Evolutionary conservation across 1,140 invertebrate species (phyloP).

Genomic region (Drosophila baimaii): DNA sequence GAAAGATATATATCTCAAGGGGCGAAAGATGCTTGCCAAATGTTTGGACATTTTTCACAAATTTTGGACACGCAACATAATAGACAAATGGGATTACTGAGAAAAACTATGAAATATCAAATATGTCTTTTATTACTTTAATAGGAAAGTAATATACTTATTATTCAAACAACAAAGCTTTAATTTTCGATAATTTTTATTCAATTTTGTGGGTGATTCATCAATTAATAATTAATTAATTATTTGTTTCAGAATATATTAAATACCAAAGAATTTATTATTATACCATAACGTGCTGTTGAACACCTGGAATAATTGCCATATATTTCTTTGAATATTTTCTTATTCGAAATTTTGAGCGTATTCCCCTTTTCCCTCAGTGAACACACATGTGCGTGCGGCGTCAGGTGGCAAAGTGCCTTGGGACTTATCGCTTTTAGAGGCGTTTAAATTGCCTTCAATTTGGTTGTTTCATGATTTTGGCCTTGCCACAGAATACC

Average conservation of each 20-base stretch:
- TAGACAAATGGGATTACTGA: not conserved
- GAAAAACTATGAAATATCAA: not conserved
- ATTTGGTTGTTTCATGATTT: constrained; percentile 15
- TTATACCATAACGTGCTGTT: too few species aligned
- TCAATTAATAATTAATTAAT: too few species aligned
- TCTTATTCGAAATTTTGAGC: not conserved
- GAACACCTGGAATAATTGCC: too few species aligned
- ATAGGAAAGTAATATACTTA: not conserved
- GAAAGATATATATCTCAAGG: constrained; percentile 8
- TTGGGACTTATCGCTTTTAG: constrained; percentile 20
- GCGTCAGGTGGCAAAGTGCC: constrained; percentile 22
- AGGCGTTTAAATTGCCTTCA: constrained; percentile 46
- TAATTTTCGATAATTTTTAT: too few species aligned
- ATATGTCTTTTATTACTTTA: not conserved
- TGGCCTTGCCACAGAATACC: constrained; percentile 38
- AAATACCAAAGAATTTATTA: too few species aligned
- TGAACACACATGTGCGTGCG: constrained; percentile 30
- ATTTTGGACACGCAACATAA: constrained; percentile 51
- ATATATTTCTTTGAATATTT: too few species aligned
- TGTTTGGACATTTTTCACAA: constrained; percentile 45
- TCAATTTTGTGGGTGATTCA: too few species aligned
- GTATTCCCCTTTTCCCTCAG: not conserved
- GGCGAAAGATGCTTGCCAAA: constrained; percentile 41
- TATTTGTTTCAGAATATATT: too few species aligned
- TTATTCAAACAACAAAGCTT: not conserved